Evolutionary conservation across 2,797 vertebrate species (phyloP), one percentile per base, ranked within the genome.

Genomic region (Gastrophryne carolinensis): DNA sequence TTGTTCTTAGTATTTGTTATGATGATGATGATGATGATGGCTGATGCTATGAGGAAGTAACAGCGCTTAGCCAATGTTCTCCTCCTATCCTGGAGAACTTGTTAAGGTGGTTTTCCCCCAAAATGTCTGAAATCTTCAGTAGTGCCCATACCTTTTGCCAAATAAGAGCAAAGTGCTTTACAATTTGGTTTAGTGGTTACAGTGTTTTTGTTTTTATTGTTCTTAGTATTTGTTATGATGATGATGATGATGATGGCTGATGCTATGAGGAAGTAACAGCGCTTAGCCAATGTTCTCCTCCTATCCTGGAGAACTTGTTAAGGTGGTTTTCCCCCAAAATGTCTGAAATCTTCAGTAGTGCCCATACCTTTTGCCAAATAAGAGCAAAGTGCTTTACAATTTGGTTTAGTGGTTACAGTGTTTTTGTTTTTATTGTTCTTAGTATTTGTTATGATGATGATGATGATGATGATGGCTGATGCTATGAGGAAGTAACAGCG

Each of bases 241-340:
- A n/a, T 32, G 2, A 29, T 57, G 2, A 3, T 10, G 19, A 27
- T 6, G 27, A 39, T 10, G 41, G 9, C 19, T 69, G 39, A 41
- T 44, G 57, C 23, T 29, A 41, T 41, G 13, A 21, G 34, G 3
- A 32, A 50, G 17, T 50, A 27, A 15, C 29, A 52, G 32, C 10
- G 11, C 30, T 30, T 15, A 24, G 23, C 39, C 41, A 17, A 37
- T 53, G 52, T 11, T 12, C 12, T 27, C 5, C 17, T 66, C 53
- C 6, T 62, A 27, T 58, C 58, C 54, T 75, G 56, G 35, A 57
- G n/a, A n/a, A n/a, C n/a, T n/a, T n/a, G n/a, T n/a, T n/a, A n/a
- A n/a, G n/a, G n/a, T n/a, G n/a, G n/a, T n/a, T n/a, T n/a, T n/a
- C n/a, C n/a, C n/a, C n/a, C n/a, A n/a, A n/a, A n/a, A n/a, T n/a